Percentiles rank a stretch among this genome's conserved stretches.
phyloP scores from a whole-genome alignment of 2,888 invertebrate genomes.

The Lasioglossum zephyrum region DNA sequence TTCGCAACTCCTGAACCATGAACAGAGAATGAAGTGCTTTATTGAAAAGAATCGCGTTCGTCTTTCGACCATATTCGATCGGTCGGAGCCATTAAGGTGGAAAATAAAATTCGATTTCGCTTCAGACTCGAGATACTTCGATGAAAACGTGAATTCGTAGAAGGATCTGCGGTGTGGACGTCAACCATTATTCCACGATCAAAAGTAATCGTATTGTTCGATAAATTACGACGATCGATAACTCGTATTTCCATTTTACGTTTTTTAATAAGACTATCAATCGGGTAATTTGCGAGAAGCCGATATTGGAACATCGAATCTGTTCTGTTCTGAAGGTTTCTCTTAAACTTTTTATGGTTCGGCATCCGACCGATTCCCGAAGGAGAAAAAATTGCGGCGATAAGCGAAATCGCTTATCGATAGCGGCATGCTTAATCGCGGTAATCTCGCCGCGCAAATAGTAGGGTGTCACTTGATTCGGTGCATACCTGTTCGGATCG shows the following conservation, averaged over 20 bases:
- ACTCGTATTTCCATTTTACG: background rate
- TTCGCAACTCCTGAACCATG: no score
- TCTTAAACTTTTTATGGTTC: background rate
- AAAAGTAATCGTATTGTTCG: background rate
- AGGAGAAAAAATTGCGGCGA: slow-evolving; percentile 58
- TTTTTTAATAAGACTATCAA: no score
- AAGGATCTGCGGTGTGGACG: background rate
- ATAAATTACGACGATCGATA: background rate
- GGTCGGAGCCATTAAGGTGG: background rate
- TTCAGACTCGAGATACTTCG: background rate
- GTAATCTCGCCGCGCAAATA: slow-evolving; percentile 67
- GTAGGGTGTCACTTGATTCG: slow-evolving; percentile 53
- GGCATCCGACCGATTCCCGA: slow-evolving; percentile 1
- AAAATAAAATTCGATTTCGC: background rate
- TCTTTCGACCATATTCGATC: background rate
- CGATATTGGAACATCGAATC: background rate
- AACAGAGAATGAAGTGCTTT: background rate
- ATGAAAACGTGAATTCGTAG: background rate
- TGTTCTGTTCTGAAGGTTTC: background rate
- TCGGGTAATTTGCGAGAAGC: background rate
- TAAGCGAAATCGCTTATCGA: slow-evolving; percentile 69
- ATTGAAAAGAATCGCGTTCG: slow-evolving; percentile 2
- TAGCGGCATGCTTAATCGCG: slow-evolving; percentile 69
- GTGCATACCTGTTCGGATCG: slow-evolving; percentile 1
- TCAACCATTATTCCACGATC: background rate